phyloP scores from a whole-genome alignment of 2,113 vertebrate species.

The Ondatra zibethicus region DNA sequence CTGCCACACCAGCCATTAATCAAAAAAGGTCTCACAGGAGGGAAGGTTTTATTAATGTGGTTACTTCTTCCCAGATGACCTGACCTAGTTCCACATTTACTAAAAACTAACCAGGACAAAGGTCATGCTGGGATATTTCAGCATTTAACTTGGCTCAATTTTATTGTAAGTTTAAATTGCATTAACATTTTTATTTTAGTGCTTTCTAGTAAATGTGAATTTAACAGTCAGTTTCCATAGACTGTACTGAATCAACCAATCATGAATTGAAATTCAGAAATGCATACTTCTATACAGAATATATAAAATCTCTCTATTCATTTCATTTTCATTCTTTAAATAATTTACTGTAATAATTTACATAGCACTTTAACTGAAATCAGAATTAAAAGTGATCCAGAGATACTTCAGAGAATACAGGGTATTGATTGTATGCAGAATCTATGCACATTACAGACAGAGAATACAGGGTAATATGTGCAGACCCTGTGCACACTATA shows the following conservation, averaged over 20 bases:
- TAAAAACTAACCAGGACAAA: neutral
- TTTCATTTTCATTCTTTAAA: neutral
- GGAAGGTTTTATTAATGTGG: neutral
- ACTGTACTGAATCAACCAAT: neutral
- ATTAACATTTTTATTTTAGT: neutral
- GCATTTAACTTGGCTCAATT: neutral
- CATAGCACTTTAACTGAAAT: neutral
- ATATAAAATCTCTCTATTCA: neutral
- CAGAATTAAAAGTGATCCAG: neutral
- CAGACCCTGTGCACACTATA: too few species aligned
- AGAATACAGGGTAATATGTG: too few species aligned
- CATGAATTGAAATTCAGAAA: neutral
- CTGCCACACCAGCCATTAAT: neutral
- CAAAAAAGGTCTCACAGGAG: neutral
- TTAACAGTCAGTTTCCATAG: neutral
- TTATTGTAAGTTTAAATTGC: neutral
- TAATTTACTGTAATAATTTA: neutral
- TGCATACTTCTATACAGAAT: neutral
- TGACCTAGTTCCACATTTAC: neutral
- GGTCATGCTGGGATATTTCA: neutral
- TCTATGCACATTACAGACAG: too few species aligned
- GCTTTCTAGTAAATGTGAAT: neutral
- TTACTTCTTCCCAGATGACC: neutral
- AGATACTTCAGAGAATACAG: neutral
- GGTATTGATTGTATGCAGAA: too few species aligned